Evolutionary conservation across 2,888 invertebrate genomes (phyloP), one percentile per base, ranked within the genome.

Genomic region (Isotomurus palustris): DNA sequence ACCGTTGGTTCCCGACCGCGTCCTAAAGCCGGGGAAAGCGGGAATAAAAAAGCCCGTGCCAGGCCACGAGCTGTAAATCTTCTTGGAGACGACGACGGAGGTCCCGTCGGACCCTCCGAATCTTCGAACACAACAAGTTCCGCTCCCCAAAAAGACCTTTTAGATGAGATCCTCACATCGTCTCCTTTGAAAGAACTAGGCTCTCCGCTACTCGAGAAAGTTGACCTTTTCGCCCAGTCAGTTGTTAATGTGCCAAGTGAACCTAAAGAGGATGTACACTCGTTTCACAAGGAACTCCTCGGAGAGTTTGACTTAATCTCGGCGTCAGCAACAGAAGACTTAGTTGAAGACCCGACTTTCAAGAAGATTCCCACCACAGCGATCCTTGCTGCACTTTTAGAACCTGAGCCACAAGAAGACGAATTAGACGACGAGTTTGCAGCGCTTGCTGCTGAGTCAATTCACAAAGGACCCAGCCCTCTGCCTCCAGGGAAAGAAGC

Each of bases 381-480:
- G 10, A 10, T 35, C 5, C 35, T 49, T 21, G 28, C 21, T 21
- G 17, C 35, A 3, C 6, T 49, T 17, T 25, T 49, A 25, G 49
- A 49, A 25, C 58, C 68, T 60, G 61, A 64, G 55, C 67, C 62
- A 63, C 70, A 70, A 28, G 79, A 80, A 48, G 84, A 84, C 68
- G 83, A 83, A 66, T 83, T 85, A 71, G 82, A 86, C 72, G 85
- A 87, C 72, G 88, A 88, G 76, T 88, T 89, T 74, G 84, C 86
- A 29, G 80, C 83, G 72, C 74, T 88, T 78, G 88, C 88, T 19
- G 82, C 84, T n/a, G 86, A 88, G 75, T 88, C 88, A 24, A 77
- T 87, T 68, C 78, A 78, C 2, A 84, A 83, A 73, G 75, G 78
- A 60, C 79, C 27, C 76, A 75, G 79, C 60, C 79, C 27, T 76